Evolutionary conservation across 64 coral and sea anemone species (phyloP).

Genomic region (Acropora tenuis): DNA sequence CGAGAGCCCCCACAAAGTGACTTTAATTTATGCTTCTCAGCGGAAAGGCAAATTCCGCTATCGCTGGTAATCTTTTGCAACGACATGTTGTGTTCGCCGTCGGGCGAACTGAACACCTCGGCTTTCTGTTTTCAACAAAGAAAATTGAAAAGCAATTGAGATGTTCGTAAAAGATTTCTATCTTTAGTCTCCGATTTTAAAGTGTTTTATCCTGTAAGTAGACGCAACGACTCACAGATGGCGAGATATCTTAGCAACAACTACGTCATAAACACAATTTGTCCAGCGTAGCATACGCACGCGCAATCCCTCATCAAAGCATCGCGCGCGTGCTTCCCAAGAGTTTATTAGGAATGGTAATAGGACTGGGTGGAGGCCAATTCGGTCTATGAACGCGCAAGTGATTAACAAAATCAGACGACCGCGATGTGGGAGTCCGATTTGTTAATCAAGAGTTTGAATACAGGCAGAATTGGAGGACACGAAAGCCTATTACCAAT

Average conservation of each 20-base stretch:
- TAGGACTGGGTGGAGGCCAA: no score
- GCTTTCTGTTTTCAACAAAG: not conserved
- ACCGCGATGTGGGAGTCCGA: no score
- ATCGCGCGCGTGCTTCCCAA: no score
- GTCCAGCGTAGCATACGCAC: no score
- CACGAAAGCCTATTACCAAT: no score
- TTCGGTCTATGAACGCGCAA: no score
- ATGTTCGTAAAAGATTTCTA: not conserved
- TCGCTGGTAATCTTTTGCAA: slow-evolving; percentile 5
- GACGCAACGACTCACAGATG: not conserved
- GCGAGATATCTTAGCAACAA: not conserved
- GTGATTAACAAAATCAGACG: no score
- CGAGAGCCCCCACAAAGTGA: not conserved
- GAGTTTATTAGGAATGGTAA: not conserved
- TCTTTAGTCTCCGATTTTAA: not conserved
- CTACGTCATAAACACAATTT: not conserved
- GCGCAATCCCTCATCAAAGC: no score
- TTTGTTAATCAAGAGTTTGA: no score
- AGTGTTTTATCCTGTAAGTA: not conserved
- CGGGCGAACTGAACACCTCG: not conserved
- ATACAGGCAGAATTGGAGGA: no score
- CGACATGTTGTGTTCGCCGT: slow-evolving; percentile 3
- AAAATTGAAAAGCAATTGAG: not conserved
- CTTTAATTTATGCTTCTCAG: not conserved
- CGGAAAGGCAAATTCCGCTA: slow-evolving; percentile 14